These are phyloP conservation scores for Nymphicus hollandicus DNA, from an alignment of 2,113 vertebrate species.

Conservation along the genomic window DNA sequence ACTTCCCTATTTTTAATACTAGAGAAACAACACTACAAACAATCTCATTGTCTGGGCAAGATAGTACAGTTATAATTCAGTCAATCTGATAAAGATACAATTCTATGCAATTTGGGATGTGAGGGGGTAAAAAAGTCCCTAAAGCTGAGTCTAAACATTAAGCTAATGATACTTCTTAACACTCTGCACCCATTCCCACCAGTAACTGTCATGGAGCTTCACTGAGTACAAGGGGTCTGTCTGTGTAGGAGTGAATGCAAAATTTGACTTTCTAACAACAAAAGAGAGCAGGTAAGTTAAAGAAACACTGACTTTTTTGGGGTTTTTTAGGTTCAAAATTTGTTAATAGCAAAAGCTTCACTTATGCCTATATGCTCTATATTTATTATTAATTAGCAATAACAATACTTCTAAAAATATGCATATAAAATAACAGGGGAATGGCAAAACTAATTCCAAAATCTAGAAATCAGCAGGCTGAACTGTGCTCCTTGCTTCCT, in stretches of 20 bases:
- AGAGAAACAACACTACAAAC: background rate
- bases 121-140: background rate
- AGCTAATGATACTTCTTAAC: background rate
- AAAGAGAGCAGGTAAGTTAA: background rate
- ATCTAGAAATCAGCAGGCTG: background rate
- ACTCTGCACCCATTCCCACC: background rate
- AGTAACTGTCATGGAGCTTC: background rate
- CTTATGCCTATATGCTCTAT: background rate
- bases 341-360: background rate
- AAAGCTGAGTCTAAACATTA: background rate
- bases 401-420: background rate
- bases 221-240: background rate
- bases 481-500: background rate
- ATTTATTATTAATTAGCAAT: background rate
- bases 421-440: background rate
- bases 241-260: background rate
- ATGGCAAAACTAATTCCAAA: background rate
- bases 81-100: background rate
- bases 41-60: background rate
- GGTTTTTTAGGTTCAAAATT: background rate
- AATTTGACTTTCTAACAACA: background rate
- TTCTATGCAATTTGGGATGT: background rate
- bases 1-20: background rate
- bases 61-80: background rate
- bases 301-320: background rate